These are phyloP conservation scores for Pissodes strobi DNA, from an alignment of 1,140 invertebrate genomes.

Conservation along the genomic window DNA sequence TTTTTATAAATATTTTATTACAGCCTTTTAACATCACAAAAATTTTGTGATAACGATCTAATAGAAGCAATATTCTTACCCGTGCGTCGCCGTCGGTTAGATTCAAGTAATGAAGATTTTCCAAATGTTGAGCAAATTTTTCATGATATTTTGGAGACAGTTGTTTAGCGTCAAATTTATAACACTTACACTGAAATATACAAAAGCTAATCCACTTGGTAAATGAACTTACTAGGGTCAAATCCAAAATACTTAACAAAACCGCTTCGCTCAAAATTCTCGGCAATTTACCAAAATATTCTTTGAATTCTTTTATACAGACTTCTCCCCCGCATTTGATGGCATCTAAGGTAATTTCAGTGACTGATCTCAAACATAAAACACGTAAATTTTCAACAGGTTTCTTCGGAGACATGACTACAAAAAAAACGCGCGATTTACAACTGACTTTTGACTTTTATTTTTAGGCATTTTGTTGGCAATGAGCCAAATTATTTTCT, in stretches of 20 bases:
- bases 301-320: neutral
- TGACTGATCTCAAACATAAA: constrained; percentile 11
- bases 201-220: constrained; percentile 21
- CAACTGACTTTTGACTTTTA: too few species aligned
- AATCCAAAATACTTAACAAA: constrained; percentile 9
- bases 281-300: constrained; percentile 15
- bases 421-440: too few species aligned
- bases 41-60: too few species aligned
- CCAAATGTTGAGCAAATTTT: constrained; percentile 13
- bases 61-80: too few species aligned
- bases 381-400: constrained; percentile 33
- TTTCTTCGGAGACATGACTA: constrained; percentile 31
- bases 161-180: constrained; percentile 8
- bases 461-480: too few species aligned
- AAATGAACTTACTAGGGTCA: constrained; percentile 5
- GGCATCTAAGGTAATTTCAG: neutral
- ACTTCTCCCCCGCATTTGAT: constrained; percentile 10
- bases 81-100: constrained; percentile 70
- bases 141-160: constrained; percentile 25
- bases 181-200: constrained; percentile 7
- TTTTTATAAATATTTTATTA: too few species aligned
- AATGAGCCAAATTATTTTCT: too few species aligned
- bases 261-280: constrained; percentile 1
- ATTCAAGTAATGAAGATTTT: constrained; percentile 62
- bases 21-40: too few species aligned